Evolutionary conservation across 2,888 invertebrate species (phyloP).

Genomic region (Pollenia angustigena): DNA sequence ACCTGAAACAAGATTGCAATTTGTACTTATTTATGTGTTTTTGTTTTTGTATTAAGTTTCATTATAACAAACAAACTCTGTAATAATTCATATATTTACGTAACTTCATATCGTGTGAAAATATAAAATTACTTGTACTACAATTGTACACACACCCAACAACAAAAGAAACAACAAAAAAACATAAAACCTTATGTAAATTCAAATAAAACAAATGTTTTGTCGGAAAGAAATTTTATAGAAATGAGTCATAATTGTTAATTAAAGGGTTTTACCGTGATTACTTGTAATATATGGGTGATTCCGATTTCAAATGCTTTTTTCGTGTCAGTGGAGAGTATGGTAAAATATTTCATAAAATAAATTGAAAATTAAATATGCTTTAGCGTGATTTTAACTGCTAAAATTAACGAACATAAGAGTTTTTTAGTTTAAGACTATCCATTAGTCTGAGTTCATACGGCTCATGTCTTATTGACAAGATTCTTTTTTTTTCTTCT

Average conservation of each 20-base stretch:
- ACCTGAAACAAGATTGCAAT: slow-evolving; percentile 31
- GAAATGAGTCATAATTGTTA: slow-evolving; percentile 24
- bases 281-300: no score
- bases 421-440: no score
- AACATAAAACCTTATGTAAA: slow-evolving; percentile 23
- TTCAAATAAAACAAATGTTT: slow-evolving; percentile 17
- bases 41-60: slow-evolving; percentile 22
- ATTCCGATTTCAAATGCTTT: no score
- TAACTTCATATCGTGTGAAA: slow-evolving; percentile 73
- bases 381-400: no score
- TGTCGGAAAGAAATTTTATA: slow-evolving; percentile 28
- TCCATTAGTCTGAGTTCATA: no score
- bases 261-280: neutral
- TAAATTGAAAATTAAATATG: no score
- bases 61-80: slow-evolving; percentile 20
- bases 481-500: no score
- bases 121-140: slow-evolving; percentile 61
- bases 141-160: slow-evolving; percentile 56
- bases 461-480: no score
- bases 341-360: no score
- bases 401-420: no score
- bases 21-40: slow-evolving; percentile 32
- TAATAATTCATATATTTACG: slow-evolving; percentile 51
- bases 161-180: slow-evolving; percentile 16
- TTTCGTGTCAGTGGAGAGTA: no score